Conservation (phyloP, 2,888 invertebrate species). For the Copidosoma aretas region DNA sequence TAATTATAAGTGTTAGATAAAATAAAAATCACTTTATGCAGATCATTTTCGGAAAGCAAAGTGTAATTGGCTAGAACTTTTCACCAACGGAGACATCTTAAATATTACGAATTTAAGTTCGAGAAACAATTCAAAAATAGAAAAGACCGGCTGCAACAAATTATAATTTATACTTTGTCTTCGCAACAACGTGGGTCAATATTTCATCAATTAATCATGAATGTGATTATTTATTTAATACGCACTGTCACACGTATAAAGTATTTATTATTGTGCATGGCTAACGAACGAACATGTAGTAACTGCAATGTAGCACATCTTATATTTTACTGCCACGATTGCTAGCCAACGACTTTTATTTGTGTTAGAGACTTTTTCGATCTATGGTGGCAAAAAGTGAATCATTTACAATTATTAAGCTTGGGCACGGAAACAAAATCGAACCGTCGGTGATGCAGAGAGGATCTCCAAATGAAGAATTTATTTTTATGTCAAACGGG, state of each 20-base stretch:
- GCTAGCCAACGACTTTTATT: constrained; percentile 12
- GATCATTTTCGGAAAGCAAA: no score
- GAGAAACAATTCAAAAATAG: no score
- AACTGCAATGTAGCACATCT: constrained; percentile 13
- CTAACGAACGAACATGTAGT: background rate
- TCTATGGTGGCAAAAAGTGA: constrained; percentile 5
- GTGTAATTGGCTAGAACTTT: no score
- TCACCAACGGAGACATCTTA: no score
- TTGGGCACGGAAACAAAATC: constrained; percentile 1
- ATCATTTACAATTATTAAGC: constrained; percentile 7
- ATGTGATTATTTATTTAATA: constrained; percentile 14
- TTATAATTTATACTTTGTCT: no score
- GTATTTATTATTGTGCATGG: background rate
- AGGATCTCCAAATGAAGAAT: constrained; percentile 34
- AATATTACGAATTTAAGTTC: no score
- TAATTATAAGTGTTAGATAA: no score
- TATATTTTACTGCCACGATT: constrained; percentile 24
- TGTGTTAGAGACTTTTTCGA: background rate
- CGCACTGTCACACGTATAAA: background rate
- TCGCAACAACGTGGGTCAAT: no score
- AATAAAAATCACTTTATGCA: no score
- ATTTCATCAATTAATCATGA: background rate
- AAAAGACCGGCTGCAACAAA: no score
- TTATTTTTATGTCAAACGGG: constrained; percentile 34
- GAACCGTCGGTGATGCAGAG: constrained; percentile 23